Evolutionary conservation across 1,140 invertebrate genomes (phyloP).

Genomic region (Lycorma delicatula): DNA sequence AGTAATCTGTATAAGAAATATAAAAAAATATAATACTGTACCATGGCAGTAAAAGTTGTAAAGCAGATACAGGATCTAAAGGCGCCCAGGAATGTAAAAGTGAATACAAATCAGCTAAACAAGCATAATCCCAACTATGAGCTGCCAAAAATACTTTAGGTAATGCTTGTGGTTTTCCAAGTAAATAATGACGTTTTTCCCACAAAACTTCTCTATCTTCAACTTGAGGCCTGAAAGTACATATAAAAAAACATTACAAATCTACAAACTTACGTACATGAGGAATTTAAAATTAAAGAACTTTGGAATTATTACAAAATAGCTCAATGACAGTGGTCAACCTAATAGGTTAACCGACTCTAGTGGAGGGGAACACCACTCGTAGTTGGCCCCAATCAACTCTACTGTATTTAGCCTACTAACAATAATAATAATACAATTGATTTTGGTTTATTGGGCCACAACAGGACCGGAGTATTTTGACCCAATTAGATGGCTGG

Average conservation of each 20-base stretch:
- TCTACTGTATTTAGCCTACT: too few relatives aligned
- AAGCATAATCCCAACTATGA: slow-evolving; percentile 80
- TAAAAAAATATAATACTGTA: too few relatives aligned
- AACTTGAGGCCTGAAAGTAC: slow-evolving; percentile 36
- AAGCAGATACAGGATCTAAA: slow-evolving; percentile 74
- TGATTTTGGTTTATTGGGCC: too few relatives aligned
- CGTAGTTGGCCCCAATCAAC: too few relatives aligned
- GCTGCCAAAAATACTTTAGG: slow-evolving; percentile 86
- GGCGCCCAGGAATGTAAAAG: slow-evolving; percentile 74
- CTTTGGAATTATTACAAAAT: neutral
- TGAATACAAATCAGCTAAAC: slow-evolving; percentile 74
- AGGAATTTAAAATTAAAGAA: neutral
- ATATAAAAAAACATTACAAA: neutral
- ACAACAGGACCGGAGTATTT: too few relatives aligned
- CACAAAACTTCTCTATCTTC: slow-evolving; percentile 73
- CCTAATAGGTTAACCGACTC: neutral
- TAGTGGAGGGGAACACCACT: too few relatives aligned
- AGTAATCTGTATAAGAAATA: too few relatives aligned
- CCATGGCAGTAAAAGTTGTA: slow-evolving; percentile 86
- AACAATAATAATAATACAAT: too few relatives aligned
- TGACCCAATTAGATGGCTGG: too few relatives aligned
- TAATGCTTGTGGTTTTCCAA: slow-evolving; percentile 72
- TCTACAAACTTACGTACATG: neutral
- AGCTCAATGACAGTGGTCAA: neutral
- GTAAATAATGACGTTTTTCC: slow-evolving; percentile 88